Percentiles rank a stretch among this genome's conserved stretches.
phyloP scores from a whole-genome alignment of 2,113 vertebrate genomes.

The Haemorhous mexicanus region DNA sequence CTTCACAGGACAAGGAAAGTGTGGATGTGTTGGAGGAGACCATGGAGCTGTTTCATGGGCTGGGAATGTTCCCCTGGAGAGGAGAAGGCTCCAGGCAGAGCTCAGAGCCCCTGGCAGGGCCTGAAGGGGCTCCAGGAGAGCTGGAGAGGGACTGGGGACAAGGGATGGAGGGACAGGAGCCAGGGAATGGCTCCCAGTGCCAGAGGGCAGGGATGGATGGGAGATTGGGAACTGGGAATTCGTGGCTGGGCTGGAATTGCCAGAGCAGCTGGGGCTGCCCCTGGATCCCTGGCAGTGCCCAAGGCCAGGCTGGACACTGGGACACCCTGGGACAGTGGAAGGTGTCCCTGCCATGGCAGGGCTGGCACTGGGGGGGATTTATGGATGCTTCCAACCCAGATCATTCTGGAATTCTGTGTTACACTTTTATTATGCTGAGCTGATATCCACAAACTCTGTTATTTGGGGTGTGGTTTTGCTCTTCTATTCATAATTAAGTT shows the following conservation, averaged over 20 bases:
- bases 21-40: not conserved
- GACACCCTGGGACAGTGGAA: too few relatives aligned
- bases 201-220: too few relatives aligned
- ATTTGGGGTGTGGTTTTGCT: not conserved
- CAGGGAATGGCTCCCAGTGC: not conserved
- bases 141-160: not conserved
- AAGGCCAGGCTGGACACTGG: too few relatives aligned
- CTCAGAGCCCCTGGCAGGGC: not conserved
- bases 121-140: not conserved
- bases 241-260: too few relatives aligned
- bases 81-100: not conserved
- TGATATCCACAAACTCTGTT: not conserved
- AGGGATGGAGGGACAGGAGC: not conserved
- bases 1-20: not conserved
- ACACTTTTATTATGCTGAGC: too few relatives aligned
- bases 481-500: not conserved
- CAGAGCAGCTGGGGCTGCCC: too few relatives aligned
- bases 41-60: fast-evolving
- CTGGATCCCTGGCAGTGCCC: too few relatives aligned
- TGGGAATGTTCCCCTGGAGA: not conserved
- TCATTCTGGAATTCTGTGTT: not conserved
- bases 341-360: too few relatives aligned
- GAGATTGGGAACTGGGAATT: too few relatives aligned
- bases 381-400: not conserved
- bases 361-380: not conserved